phyloP scores from a whole-genome alignment of 2,888 invertebrate genomes.

The Diaperis boleti region DNA sequence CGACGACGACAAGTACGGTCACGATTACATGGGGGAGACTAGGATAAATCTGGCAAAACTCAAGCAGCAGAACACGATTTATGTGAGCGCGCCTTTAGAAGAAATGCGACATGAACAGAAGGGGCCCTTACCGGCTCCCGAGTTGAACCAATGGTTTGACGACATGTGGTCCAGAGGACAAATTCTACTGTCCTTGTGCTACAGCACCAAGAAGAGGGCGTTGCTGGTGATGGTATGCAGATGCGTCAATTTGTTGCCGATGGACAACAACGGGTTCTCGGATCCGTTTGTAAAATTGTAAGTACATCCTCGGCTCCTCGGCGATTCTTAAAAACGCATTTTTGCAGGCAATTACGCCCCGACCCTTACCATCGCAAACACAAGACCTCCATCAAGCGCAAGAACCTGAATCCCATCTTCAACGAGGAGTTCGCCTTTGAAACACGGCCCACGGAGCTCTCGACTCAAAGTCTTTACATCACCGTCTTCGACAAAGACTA shows the following conservation, averaged over 20 bases:
- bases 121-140: constrained; percentile 68
- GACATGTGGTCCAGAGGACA: constrained; percentile 81
- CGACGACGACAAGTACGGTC: constrained; percentile 91
- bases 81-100: constrained; percentile 63
- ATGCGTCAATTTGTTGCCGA: constrained; percentile 87
- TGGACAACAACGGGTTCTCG: constrained; percentile 93
- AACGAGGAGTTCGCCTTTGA: constrained; percentile 94
- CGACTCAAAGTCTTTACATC: constrained; percentile 87
- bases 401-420: constrained; percentile 92
- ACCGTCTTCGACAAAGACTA: constrained; percentile 92
- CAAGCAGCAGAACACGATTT: constrained; percentile 63
- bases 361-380: constrained; percentile 89
- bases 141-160: constrained; percentile 68
- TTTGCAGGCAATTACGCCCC: constrained; percentile 83
- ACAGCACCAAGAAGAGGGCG: constrained; percentile 83
- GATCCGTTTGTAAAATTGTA: constrained; percentile 97
- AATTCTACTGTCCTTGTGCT: constrained; percentile 85
- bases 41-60: constrained; percentile 66
- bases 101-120: constrained; percentile 64
- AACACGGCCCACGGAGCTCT: constrained; percentile 88
- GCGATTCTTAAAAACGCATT: no score
- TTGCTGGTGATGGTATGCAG: constrained; percentile 85
- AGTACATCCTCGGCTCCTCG: no score
- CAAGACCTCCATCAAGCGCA: constrained; percentile 93
- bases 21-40: constrained; percentile 83